Evolutionary conservation across 2,797 vertebrate species (phyloP).

Genomic region (Epinephelus coioides): DNA sequence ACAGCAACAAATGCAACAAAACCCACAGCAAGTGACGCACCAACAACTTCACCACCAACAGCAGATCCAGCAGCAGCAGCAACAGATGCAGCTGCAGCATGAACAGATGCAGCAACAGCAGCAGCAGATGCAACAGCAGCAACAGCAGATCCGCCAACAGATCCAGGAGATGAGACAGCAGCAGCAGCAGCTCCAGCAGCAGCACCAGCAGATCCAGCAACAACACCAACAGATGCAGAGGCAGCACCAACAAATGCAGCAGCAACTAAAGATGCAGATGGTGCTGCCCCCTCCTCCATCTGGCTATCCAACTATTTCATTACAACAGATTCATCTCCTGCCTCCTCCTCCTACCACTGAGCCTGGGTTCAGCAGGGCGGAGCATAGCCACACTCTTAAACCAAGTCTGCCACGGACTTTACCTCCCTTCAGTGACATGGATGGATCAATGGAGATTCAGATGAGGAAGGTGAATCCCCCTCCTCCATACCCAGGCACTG

Average conservation of each 20-base stretch:
- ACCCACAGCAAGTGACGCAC: slow-evolving; percentile 68
- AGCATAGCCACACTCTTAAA: slow-evolving; percentile 89
- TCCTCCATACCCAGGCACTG: slow-evolving; percentile 82
- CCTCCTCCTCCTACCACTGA: slow-evolving; percentile 79
- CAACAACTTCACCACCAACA: slow-evolving; percentile 78
- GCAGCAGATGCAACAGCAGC: slow-evolving; percentile 87
- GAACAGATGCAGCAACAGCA: slow-evolving; percentile 87
- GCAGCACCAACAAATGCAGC: slow-evolving; percentile 89
- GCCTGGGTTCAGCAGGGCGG: slow-evolving; percentile 79
- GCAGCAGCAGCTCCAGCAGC: slow-evolving; percentile 87
- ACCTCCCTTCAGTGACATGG: slow-evolving; percentile 87
- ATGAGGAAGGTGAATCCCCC: slow-evolving; percentile 93
- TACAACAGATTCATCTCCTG: slow-evolving; percentile 87
- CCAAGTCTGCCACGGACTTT: slow-evolving; percentile 83
- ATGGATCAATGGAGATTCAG: slow-evolving; percentile 89
- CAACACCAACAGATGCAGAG: slow-evolving; percentile 89
- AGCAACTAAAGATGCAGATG: slow-evolving; percentile 88
- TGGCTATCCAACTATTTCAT: slow-evolving; percentile 84
- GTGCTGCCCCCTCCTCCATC: slow-evolving; percentile 84
- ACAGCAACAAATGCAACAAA: slow-evolving; percentile 72
- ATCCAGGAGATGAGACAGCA: slow-evolving; percentile 87
- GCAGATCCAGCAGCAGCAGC: slow-evolving; percentile 79
- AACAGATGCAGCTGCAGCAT: slow-evolving; percentile 83
- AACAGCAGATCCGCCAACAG: slow-evolving; percentile 86
- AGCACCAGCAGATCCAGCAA: slow-evolving; percentile 88